phyloP scores from a whole-genome alignment of 2,113 vertebrate species.

The Gopherus flavomarginatus region DNA sequence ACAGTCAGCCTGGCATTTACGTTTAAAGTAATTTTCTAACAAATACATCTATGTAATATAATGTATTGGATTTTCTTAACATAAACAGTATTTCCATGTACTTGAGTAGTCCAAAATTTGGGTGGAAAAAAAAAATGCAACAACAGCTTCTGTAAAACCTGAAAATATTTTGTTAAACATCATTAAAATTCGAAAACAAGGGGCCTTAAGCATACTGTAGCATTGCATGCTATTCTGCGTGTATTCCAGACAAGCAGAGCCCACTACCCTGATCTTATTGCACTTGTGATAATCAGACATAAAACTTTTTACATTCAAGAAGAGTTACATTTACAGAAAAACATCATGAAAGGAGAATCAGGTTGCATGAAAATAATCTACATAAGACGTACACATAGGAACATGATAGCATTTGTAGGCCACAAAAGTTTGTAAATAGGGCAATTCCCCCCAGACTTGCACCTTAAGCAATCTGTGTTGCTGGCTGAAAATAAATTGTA shows the following conservation, averaged over 20 bases:
- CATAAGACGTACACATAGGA: fast-evolving
- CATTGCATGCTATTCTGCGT: not conserved
- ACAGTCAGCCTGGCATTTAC: too few species aligned
- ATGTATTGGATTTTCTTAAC: not conserved
- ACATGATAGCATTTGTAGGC: fast-evolving
- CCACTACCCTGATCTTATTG: not conserved
- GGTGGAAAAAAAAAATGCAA: not conserved
- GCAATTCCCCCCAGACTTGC: not conserved
- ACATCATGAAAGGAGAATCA: not conserved
- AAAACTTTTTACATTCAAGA: not conserved
- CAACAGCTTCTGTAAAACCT: not conserved
- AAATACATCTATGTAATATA: not conserved
- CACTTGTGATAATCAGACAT: not conserved
- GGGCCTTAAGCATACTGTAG: not conserved
- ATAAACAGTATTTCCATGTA: not conserved
- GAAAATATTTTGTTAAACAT: not conserved
- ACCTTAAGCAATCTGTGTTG: not conserved
- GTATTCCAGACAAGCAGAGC: not conserved
- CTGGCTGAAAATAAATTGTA: not conserved
- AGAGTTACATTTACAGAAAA: not conserved
- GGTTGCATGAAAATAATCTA: fast-evolving
- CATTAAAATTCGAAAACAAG: not conserved
- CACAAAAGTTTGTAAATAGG: not conserved
- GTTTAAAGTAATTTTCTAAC: too few species aligned
- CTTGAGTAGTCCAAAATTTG: not conserved